Base-by-base conservation (phyloP, 2,797 vertebrate genomes). In the Hemitrygon akajei region DNA sequence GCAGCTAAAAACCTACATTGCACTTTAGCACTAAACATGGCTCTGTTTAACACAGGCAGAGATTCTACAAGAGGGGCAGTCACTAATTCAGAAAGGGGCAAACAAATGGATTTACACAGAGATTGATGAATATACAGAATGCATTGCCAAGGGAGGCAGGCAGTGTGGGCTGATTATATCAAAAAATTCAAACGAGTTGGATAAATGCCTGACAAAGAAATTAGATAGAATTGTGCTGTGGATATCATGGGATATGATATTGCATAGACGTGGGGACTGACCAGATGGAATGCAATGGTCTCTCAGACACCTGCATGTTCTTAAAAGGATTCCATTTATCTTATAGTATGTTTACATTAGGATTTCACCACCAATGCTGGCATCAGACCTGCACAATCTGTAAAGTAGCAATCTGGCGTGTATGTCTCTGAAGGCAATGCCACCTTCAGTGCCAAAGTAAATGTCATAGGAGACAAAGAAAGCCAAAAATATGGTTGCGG, bases 401-500 rank as follows among this genome's bases (percentile, higher is more conserved):
- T 63, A 89, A 89, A 89, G 86, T 37, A 89, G 86, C 86, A 89
- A 89, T 20, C 86, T 89, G 86, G 60, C 63, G 6, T 87, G 84
- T 66, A 63, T 22, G 18, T 89, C n/a, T 89, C 60, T 37, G 86
- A 89, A 89, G 86, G 20, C 86, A 20, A 1, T 69, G 63, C 60
- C 63, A 69, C 60, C n/a, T 89, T 63, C 20, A 3, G 16, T 34
- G 86, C 86, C 86, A 89, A 89, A 69, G 60, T 89, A 89, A 89
- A 89, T 89, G 86, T 89, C 86, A 89, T 89, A 66, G n/a, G 86
- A 89, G 60, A 63, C n/a, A 89, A 89, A 63, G 86, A 69, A n/a
- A 25, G 86, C 86, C 86, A 89, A 89, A 69, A 89, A 34, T 63
- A 25, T 37, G n/a, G 82, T 10, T 34, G 60, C 37, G 63, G 86